These are phyloP conservation scores for Sphinx pinastri DNA, from an alignment of 2,888 invertebrate genomes.

Conservation along the genomic window DNA sequence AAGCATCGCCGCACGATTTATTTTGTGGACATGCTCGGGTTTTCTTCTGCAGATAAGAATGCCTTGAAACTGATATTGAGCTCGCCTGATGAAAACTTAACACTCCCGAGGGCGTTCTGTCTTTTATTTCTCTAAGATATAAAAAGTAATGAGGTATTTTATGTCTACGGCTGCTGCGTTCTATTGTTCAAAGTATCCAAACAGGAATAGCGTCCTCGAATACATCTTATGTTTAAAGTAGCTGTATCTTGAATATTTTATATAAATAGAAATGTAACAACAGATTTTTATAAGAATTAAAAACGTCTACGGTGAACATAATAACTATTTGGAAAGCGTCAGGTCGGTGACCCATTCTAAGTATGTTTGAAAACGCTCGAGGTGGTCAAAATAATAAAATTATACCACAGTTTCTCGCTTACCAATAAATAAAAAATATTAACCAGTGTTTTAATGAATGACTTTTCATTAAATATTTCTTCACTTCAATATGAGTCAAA, in stretches of 20 bases:
- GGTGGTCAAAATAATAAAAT: no score
- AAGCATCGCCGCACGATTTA: constrained; percentile 66
- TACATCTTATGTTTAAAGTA: constrained; percentile 6
- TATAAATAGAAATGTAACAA: no score
- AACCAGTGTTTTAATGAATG: no score
- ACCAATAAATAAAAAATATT: no score
- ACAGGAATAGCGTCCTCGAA: constrained; percentile 42
- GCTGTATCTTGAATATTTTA: neutral
- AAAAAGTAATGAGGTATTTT: constrained; percentile 76
- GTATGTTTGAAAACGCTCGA: no score
- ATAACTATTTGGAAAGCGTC: no score
- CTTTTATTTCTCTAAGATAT: constrained; percentile 70
- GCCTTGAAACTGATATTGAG: constrained; percentile 54
- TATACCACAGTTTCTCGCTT: no score
- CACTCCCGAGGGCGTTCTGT: constrained; percentile 57
- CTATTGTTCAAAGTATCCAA: constrained; percentile 58
- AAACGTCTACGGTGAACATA: no score
- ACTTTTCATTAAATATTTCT: no score
- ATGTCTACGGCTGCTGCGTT: constrained; percentile 59
- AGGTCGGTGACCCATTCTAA: no score
- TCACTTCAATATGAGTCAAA: no score
- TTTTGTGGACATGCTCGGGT: constrained; percentile 65
- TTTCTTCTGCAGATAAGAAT: constrained; percentile 60
- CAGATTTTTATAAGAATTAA: no score
- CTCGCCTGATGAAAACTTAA: constrained; percentile 60